Evolutionary conservation across 2,888 invertebrate genomes (phyloP), one percentile per base, ranked within the genome.

Genomic region (Synergus laeviventris): DNA sequence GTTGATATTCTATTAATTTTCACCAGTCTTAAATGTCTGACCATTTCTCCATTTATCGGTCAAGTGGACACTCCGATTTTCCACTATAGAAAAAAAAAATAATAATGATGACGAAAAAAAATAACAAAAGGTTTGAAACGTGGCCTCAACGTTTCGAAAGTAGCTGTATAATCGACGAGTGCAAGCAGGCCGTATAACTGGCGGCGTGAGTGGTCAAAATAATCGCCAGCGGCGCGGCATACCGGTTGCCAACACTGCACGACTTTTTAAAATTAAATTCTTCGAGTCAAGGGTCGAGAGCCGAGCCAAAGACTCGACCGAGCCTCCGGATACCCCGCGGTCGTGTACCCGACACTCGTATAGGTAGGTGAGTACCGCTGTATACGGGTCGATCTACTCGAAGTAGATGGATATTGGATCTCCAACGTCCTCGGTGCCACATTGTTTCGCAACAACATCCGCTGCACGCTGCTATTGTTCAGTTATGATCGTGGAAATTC

Each of bases 221-320:
- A 84, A 85, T 84, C 78, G 82, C 83, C 78, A 80, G 66, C 79
- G 81, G 81, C 79, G 78, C 77, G 80, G 78, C 77, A 75, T 80
- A 81, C 81, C 80, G 80, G 82, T 82, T 81, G 76, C 77, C 76
- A 78, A 78, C 77, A 78, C 80, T 80, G 84, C 83, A 84, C 83
- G 81, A 83, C 78, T 84, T 83, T 85, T 83, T 84, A 74, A 81
- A 83, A 83, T 81, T 78, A 83, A 82, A 83, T 84, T 84, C 82
- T 78, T 74, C 75, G 76, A 83, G 83, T 84, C 84, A 83, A 81
- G 80, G 83, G 83, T 84, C 84, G 82, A 79, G 80, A 61, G 70
- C 76, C 76, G 80, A 78, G 77, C 42, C 76, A 78, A 78, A 77
- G 78, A 56, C 77, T 76, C 74, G 76, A 74, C 76, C 77, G 36